Evolutionary conservation across 1,140 invertebrate genomes (phyloP).

Genomic region (Holcopasites calliopsidis): DNA sequence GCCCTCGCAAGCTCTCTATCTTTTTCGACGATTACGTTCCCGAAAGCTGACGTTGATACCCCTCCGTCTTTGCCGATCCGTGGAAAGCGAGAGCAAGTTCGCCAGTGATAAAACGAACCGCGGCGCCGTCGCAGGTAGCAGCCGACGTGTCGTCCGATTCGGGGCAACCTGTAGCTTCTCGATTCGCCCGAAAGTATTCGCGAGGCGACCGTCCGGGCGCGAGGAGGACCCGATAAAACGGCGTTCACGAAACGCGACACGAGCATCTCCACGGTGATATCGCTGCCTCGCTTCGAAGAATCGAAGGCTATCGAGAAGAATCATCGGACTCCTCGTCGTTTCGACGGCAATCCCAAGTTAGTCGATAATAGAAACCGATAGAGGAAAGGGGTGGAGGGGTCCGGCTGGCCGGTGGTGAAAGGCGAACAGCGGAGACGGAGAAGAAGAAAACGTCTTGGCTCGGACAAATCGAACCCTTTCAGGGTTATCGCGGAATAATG

Average conservation of each 20-base stretch:
- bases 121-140: neutral
- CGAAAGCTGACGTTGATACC: constrained; percentile 25
- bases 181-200: constrained; percentile 2
- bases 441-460: neutral
- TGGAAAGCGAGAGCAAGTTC: neutral
- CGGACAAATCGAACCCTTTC: constrained; percentile 71
- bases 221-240: neutral
- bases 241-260: neutral
- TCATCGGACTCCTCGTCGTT: neutral
- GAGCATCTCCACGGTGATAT: neutral
- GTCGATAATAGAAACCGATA: constrained; percentile 46
- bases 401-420: neutral
- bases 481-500: constrained; percentile 68
- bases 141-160: neutral
- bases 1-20: neutral
- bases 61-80: neutral
- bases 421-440: neutral
- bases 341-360: constrained; percentile 7
- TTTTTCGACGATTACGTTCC: constrained; percentile 24
- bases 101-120: constrained; percentile 21
- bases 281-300: neutral
- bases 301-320: neutral
- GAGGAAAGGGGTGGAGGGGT: neutral
- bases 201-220: neutral
- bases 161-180: constrained; percentile 53